Evolutionary conservation across 2,113 vertebrate genomes (phyloP).

Genomic region (Pelusios castaneus): DNA sequence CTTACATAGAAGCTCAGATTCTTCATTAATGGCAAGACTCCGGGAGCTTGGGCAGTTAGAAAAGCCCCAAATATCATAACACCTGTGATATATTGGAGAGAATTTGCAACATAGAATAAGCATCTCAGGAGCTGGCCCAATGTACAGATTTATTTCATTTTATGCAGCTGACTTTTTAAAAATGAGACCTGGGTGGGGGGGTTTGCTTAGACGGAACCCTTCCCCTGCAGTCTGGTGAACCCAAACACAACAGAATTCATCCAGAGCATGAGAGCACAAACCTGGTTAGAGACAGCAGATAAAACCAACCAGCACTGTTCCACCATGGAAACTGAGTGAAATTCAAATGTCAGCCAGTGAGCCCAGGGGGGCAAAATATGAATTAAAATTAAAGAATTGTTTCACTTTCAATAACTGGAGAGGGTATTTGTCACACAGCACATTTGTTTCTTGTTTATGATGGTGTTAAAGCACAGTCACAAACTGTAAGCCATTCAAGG

Average conservation of each 20-base stretch:
- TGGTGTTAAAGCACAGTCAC: accelerated
- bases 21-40: not conserved
- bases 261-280: accelerated
- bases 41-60: not conserved
- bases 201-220: not conserved
- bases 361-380: not conserved
- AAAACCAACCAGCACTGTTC: not conserved
- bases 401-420: not conserved
- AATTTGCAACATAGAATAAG: accelerated
- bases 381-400: not conserved
- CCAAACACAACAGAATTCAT: accelerated
- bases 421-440: not conserved
- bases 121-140: not conserved
- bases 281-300: not conserved
- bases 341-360: not conserved
- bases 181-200: not conserved
- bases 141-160: not conserved
- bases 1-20: not conserved
- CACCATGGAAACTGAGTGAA: not conserved
- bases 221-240: accelerated
- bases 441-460: not conserved
- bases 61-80: not conserved
- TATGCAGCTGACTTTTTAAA: not conserved
- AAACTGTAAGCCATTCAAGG: not conserved
- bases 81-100: not conserved